Evolutionary conservation across 2,797 vertebrate genomes (phyloP).

Genomic region (Clarias pachynema): DNA sequence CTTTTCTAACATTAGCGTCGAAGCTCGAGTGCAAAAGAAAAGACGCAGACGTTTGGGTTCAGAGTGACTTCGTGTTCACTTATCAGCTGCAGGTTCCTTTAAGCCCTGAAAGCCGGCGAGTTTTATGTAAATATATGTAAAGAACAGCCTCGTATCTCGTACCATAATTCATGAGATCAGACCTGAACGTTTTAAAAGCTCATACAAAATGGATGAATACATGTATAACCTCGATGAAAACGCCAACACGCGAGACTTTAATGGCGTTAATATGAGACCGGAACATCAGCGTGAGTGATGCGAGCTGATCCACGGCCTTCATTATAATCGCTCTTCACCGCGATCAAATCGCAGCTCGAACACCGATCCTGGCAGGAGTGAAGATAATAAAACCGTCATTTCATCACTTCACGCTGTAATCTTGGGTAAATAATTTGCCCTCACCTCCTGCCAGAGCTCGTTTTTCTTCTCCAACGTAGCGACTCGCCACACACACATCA

Average conservation of each 20-base stretch:
- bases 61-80: background rate
- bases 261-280: constrained; percentile 42
- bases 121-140: constrained; percentile 8
- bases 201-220: constrained; percentile 26
- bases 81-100: background rate
- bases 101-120: background rate
- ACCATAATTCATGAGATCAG: constrained; percentile 14
- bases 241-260: constrained; percentile 16
- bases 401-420: constrained; percentile 71
- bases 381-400: constrained; percentile 74
- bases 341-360: constrained; percentile 68
- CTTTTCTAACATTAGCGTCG: background rate
- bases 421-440: constrained; percentile 69
- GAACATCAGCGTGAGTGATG: constrained; percentile 48
- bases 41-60: background rate
- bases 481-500: background rate
- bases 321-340: constrained; percentile 70
- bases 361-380: constrained; percentile 65
- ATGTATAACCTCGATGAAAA: constrained; percentile 3
- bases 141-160: background rate
- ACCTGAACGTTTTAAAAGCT: constrained; percentile 8
- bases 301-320: constrained; percentile 67
- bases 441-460: constrained; percentile 62
- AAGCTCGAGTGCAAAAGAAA: background rate
- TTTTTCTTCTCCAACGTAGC: constrained; percentile 53